Percentiles rank a stretch among this genome's conserved stretches.
phyloP scores from a whole-genome alignment of 2,888 invertebrate species.

The Tridacna gigas region DNA sequence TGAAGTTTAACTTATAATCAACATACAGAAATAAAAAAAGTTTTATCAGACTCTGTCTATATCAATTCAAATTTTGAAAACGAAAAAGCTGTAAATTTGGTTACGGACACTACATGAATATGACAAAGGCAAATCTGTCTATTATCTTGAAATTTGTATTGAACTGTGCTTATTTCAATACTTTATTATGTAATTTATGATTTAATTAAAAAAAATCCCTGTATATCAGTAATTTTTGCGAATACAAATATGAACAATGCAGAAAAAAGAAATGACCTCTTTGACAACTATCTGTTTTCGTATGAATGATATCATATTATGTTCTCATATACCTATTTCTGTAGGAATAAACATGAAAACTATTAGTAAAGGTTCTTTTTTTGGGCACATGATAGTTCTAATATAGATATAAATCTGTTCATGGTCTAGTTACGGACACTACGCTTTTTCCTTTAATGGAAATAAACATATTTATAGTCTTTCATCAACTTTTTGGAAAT shows the following conservation, averaged over 20 bases:
- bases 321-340: neutral
- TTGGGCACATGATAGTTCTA: neutral
- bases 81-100: neutral
- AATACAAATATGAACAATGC: neutral
- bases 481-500: neutral
- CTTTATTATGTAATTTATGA: neutral
- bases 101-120: neutral
- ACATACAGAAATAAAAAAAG: neutral
- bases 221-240: neutral
- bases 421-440: neutral
- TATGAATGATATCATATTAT: neutral
- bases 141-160: neutral
- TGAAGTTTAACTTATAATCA: neutral
- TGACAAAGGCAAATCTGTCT: neutral
- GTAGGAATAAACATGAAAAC: neutral
- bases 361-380: neutral
- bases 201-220: neutral
- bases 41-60: neutral
- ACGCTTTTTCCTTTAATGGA: neutral
- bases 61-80: neutral
- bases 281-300: neutral
- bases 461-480: constrained; percentile 1
- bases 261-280: neutral
- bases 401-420: neutral
- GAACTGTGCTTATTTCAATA: neutral